Conservation (phyloP, 2,888 invertebrate species). For the Aphidoletes aphidimyza region DNA sequence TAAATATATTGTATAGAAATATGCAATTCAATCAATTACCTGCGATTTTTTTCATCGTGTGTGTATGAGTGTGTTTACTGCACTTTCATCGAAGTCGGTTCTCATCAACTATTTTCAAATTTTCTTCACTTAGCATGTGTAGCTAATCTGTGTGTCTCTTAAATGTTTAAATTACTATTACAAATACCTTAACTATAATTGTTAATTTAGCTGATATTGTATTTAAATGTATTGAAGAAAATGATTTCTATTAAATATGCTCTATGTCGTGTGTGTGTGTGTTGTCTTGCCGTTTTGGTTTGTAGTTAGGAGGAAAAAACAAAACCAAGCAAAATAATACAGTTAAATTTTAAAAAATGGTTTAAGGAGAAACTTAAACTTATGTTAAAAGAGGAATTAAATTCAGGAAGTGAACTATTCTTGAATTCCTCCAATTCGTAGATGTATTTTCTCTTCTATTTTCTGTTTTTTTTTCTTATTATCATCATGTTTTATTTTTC, state of each 20-base stretch:
- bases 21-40: constrained; percentile 25
- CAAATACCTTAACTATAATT: neutral
- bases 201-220: neutral
- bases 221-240: constrained; percentile 3
- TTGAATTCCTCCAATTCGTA: constrained; percentile 2
- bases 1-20: neutral
- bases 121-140: neutral
- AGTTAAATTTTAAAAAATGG: too few species aligned
- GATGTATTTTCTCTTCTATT: neutral
- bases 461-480: neutral
- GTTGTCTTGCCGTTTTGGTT: neutral
- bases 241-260: neutral
- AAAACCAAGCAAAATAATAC: too few species aligned
- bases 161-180: neutral
- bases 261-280: neutral
- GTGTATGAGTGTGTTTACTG: constrained; percentile 6
- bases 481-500: neutral
- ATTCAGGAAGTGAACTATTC: neutral
- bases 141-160: neutral
- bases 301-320: neutral
- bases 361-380: neutral
- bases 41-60: too few species aligned
- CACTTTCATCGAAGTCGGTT: neutral
- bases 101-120: neutral
- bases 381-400: neutral